Evolutionary conservation across 2,797 vertebrate species (phyloP).

Genomic region (Anas bernieri): DNA sequence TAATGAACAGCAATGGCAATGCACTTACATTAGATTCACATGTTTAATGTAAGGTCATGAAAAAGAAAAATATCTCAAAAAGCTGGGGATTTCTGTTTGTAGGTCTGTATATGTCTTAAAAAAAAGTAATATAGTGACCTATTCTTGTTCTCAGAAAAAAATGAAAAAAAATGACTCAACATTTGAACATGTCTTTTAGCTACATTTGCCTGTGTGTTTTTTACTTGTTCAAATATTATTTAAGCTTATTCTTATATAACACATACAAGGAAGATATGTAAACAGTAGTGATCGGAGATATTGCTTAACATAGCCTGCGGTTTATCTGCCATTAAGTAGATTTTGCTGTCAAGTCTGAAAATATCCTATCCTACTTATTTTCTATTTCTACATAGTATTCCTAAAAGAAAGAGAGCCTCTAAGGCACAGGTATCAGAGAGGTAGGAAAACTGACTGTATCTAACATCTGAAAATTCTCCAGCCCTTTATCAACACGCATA

Average conservation of each 20-base stretch:
- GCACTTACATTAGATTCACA: not conserved
- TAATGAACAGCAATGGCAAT: not conserved
- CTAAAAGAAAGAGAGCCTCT: not conserved
- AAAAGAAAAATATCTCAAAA: fast-evolving
- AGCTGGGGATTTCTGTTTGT: not conserved
- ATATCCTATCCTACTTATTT: not conserved
- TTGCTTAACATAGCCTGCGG: not conserved
- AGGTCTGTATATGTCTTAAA: not conserved
- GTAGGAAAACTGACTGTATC: not conserved
- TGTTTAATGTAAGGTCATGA: not conserved
- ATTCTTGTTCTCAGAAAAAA: not conserved
- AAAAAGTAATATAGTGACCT: not conserved
- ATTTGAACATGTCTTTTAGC: not conserved
- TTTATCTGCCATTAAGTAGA: not conserved
- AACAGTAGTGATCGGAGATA: not conserved
- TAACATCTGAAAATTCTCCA: not conserved
- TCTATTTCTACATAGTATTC: not conserved
- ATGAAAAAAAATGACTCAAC: not conserved
- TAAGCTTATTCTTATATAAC: not conserved
- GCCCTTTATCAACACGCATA: not conserved
- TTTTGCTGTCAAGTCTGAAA: slow-evolving; percentile 5
- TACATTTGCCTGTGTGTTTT: not conserved
- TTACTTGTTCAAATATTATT: not conserved
- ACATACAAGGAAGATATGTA: not conserved
- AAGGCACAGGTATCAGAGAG: not conserved